Base-by-base conservation (phyloP, 1,140 invertebrate species). In the Leptopilina clavipes region DNA sequence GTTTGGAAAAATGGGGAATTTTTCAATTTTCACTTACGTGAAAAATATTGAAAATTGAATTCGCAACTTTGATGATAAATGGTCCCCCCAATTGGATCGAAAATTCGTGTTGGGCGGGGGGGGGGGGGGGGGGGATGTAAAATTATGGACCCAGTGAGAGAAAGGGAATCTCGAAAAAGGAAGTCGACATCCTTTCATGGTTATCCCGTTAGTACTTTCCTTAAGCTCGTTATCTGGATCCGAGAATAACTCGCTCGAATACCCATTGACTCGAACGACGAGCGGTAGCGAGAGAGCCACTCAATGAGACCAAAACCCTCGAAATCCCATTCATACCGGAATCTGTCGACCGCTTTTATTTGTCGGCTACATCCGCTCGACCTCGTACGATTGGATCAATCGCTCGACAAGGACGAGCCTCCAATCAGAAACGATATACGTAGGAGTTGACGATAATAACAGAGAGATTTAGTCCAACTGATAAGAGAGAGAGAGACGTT, bases 191-290 rank as follows among this genome's bases (percentile, higher is more conserved):
- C 72, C 76, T 76, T 43, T 31, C 25, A 31, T 65, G 22, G 10
- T 8, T 65, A 31, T 65, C 22, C 59, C 22, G 12, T 22, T 19
- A 59, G 19, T 22, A 71, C 9, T 44, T 48, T 12, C 37, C 18
- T 22, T 43, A 18, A 44, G 40, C 9, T 71, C 40, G n/a, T 43
- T 44, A 12, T 71, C 44, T 19, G 17, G 18, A 17, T 72, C 17
- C 74, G 48, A 79, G 74, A 79, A 79, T 79, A 79, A 79, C 77
- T 76, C 72, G 72, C 74, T 76, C 72, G 75, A 79, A 40, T n/a
- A 79, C 65, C 44, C 72, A 76, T 79, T 79, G 74, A 73, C 74
- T 79, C 52, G 45, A 56, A 37, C 25, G 37, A 19, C 52, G 48
- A 52, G 74, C 22, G 70, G 59, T 73, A 52, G 54, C 74, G 5